These are phyloP conservation scores for Cremastinae sp. DNA, from an alignment of 2,888 invertebrate genomes.

Conservation along the genomic window DNA sequence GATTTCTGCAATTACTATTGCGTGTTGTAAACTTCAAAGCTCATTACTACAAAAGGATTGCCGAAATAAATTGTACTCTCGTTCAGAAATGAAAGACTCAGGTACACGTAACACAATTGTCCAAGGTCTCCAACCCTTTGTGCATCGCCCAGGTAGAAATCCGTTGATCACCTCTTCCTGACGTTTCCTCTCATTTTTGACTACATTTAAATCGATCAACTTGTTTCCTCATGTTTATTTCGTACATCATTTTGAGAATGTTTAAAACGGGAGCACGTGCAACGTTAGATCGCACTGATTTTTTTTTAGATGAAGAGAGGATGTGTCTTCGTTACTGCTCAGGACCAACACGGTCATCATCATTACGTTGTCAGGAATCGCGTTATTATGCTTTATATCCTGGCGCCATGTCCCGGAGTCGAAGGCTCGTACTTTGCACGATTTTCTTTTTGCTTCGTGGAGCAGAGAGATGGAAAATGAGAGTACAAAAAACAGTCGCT, in stretches of 20 bases:
- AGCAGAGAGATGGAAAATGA: constrained; percentile 45
- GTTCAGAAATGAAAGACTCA: background rate
- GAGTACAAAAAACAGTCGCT: constrained; percentile 32
- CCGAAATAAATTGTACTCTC: constrained; percentile 44
- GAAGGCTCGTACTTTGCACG: constrained; percentile 31
- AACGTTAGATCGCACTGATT: constrained; percentile 11
- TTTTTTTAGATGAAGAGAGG: constrained; percentile 60
- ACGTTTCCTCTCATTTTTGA: background rate
- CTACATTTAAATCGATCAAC: background rate
- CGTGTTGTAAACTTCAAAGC: constrained; percentile 33
- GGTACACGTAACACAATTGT: background rate
- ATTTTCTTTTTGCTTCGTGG: constrained; percentile 41
- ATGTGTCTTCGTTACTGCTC: constrained; percentile 69
- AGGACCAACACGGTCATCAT: constrained; percentile 79
- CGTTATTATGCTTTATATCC: constrained; percentile 79
- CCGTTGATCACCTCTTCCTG: background rate
- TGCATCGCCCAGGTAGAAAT: constrained; percentile 29
- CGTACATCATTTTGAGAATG: constrained; percentile 71
- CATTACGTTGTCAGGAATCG: constrained; percentile 79
- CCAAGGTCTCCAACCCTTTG: constrained; percentile 32
- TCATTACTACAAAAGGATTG: background rate
- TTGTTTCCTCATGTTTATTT: background rate
- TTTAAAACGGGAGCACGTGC: background rate
- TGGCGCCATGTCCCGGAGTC: constrained; percentile 65
- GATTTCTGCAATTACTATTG: constrained; percentile 45